Conservation (phyloP, 2,113 vertebrate species). For the Phylloscopus whistleri region DNA sequence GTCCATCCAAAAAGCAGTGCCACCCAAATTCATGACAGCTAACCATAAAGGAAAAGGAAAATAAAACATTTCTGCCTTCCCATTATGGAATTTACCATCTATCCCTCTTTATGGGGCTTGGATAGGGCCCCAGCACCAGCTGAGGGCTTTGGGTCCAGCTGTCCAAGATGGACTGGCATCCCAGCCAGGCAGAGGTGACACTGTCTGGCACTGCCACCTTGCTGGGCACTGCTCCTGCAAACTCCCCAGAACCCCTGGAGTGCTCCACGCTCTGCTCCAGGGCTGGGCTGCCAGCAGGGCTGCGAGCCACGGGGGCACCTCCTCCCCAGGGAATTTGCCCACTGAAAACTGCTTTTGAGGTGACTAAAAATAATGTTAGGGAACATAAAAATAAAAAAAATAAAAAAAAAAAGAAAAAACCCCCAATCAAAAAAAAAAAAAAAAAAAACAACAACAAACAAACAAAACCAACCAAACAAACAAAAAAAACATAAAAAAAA, state of each 20-base stretch:
- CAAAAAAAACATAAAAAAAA: too few relatives aligned
- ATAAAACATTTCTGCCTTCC: conserved; percentile 11
- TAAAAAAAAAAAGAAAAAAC: too few relatives aligned
- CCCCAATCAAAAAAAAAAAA: too few relatives aligned
- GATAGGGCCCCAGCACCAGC: not conserved
- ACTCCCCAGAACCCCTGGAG: not conserved
- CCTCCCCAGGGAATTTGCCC: too few relatives aligned
- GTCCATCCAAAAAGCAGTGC: not conserved
- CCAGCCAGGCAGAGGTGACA: not conserved
- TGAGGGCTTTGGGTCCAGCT: conserved; percentile 9
- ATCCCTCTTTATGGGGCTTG: conserved; percentile 10
- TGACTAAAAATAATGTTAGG: not conserved
- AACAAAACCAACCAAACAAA: too few relatives aligned
- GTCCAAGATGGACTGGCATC: not conserved
- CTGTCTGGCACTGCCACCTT: not conserved
- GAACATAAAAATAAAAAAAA: too few relatives aligned
- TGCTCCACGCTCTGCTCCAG: not conserved
- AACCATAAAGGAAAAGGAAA: not conserved
- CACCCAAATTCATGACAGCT: not conserved
- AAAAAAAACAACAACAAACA: too few relatives aligned
- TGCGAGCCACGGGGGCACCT: not conserved
- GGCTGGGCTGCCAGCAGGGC: accelerated
- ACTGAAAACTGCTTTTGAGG: not conserved
- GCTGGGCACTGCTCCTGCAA: not conserved
- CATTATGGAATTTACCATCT: not conserved